Conservation (phyloP, 2,797 vertebrate genomes). For the Apodemus agrarius region DNA sequence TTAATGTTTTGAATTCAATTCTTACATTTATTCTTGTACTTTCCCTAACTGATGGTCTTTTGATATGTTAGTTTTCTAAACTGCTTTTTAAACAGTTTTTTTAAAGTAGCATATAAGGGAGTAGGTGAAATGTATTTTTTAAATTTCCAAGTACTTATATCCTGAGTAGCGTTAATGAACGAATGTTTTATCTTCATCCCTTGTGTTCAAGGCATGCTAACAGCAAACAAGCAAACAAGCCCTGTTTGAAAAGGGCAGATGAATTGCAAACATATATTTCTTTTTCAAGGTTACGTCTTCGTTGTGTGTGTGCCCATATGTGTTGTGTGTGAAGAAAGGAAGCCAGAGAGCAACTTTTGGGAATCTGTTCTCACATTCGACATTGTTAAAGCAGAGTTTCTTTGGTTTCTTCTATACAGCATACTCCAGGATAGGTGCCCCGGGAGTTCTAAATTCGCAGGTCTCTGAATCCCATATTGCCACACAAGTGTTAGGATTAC, state of each 20-base stretch:
- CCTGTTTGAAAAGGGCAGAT: slow-evolving; percentile 34
- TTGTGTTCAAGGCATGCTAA: background rate
- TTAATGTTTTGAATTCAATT: slow-evolving; percentile 28
- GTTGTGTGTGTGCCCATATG: too few relatives aligned
- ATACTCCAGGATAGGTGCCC: background rate
- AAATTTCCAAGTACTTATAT: slow-evolving; percentile 36
- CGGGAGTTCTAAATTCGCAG: background rate
- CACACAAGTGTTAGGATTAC: background rate
- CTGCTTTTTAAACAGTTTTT: background rate
- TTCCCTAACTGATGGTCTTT: slow-evolving; percentile 46
- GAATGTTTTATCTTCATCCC: background rate
- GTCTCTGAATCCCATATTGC: background rate
- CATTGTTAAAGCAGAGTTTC: background rate
- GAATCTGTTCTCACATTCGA: background rate
- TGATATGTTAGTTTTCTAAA: slow-evolving; percentile 53
- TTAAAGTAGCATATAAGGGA: slow-evolving; percentile 43
- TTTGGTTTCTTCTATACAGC: background rate
- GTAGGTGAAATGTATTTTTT: slow-evolving; percentile 44
- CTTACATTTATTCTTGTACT: slow-evolving; percentile 49
- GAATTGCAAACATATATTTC: background rate
- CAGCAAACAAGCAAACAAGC: background rate
- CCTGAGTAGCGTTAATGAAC: slow-evolving; percentile 33
- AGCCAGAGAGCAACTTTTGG: background rate
- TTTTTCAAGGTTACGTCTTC: background rate
- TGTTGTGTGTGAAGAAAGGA: background rate